Conservation (phyloP, 2,888 invertebrate species). For the Aspidapion aeneum region DNA sequence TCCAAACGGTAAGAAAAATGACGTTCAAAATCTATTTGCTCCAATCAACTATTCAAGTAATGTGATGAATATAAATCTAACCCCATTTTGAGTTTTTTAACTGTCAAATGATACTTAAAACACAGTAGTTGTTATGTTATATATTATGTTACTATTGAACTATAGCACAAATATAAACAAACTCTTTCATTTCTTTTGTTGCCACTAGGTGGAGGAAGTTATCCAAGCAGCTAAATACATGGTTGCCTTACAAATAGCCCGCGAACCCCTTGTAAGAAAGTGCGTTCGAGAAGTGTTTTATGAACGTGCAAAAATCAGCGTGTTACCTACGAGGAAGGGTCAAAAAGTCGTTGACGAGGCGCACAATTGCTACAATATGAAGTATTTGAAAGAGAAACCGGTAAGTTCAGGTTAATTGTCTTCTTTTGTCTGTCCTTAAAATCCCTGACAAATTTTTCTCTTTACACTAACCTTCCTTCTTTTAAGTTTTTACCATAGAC, state of each 20-base stretch:
- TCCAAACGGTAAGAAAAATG: conserved; percentile 13
- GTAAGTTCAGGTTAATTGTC: no score
- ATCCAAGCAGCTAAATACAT: conserved; percentile 89
- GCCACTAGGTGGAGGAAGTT: conserved; percentile 64
- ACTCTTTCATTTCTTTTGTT: no score
- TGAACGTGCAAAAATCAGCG: conserved; percentile 80
- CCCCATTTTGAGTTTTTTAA: no score
- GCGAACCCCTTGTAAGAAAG: conserved; percentile 85
- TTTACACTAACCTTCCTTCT: no score
- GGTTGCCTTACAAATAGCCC: conserved; percentile 90
- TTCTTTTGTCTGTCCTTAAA: no score
- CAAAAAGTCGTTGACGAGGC: conserved; percentile 94
- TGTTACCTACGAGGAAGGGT: conserved; percentile 85
- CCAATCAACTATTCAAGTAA: conserved; percentile 4
- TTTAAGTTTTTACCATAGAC: conserved; percentile 1
- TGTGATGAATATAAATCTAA: no score
- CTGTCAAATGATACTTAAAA: no score
- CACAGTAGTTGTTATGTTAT: no score
- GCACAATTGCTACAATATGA: conserved; percentile 69
- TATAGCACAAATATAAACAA: no score
- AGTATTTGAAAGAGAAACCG: conserved; percentile 24
- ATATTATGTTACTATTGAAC: no score
- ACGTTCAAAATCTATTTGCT: conserved; percentile 4
- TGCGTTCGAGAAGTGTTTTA: conserved; percentile 83
- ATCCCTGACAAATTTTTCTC: no score